phyloP scores from a whole-genome alignment of 2,113 vertebrate species.

The Pungitius pungitius region DNA sequence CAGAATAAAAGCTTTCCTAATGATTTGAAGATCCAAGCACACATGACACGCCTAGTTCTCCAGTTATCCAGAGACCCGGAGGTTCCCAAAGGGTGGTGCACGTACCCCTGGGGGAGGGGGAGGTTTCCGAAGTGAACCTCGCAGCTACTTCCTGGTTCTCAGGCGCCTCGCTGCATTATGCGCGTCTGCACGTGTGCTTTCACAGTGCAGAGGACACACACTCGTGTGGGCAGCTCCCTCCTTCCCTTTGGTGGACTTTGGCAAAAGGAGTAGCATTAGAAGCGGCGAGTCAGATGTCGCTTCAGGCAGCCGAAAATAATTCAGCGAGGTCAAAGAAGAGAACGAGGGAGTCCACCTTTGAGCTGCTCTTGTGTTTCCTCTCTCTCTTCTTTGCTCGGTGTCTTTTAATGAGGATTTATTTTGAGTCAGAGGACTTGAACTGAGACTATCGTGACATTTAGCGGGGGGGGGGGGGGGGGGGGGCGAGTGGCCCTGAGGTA shows the following conservation, averaged over 20 bases:
- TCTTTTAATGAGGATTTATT: background rate
- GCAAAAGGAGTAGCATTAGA: background rate
- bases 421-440: constrained; percentile 21
- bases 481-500: constrained; percentile 31
- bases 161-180: background rate
- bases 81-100: background rate
- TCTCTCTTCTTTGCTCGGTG: background rate
- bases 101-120: too few relatives aligned
- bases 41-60: background rate
- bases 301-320: background rate
- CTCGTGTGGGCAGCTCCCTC: background rate
- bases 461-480: constrained; percentile 5
- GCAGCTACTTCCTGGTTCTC: constrained; percentile 17
- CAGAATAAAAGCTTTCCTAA: background rate
- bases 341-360: background rate
- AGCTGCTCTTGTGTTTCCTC: background rate
- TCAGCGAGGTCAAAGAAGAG: background rate
- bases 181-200: background rate
- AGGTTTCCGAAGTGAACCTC: too few relatives aligned
- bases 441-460: constrained; percentile 40
- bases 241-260: too few relatives aligned
- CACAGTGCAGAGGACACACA: background rate
- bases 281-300: constrained; percentile 1
- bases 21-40: background rate
- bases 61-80: background rate